phyloP scores from a whole-genome alignment of 2,888 invertebrate genomes.

The Tuberolachnus salignus region DNA sequence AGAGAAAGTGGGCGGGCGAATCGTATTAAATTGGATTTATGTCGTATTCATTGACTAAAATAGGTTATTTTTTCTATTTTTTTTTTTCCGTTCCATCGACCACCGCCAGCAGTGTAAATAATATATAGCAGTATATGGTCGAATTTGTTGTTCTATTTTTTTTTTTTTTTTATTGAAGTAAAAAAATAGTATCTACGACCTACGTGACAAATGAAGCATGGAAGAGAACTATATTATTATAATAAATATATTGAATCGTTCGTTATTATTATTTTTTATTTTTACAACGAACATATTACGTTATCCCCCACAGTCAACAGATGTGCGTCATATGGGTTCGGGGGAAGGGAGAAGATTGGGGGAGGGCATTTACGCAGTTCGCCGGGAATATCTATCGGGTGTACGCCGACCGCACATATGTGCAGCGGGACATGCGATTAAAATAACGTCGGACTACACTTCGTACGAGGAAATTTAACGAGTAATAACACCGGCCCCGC shows the following conservation, averaged over 20 bases:
- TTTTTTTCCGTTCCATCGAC: neutral
- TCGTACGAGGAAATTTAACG: neutral
- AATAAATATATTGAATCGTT: neutral
- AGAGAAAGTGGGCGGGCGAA: neutral
- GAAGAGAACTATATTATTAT: slow-evolving; percentile 9
- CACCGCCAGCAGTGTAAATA: neutral
- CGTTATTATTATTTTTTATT: neutral
- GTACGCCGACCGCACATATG: neutral
- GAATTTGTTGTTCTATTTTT: neutral
- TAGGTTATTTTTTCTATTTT: neutral
- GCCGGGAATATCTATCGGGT: neutral
- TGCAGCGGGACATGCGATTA: neutral
- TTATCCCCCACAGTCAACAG: slow-evolving; percentile 12
- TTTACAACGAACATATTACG: slow-evolving; percentile 12
- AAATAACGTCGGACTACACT: neutral
- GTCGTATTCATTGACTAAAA: no score
- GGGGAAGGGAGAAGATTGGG: neutral
- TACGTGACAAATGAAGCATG: slow-evolving; percentile 32
- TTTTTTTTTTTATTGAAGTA: neutral
- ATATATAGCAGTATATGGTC: neutral
- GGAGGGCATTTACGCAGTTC: neutral
- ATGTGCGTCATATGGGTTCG: slow-evolving; percentile 12
- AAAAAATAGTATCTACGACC: neutral
- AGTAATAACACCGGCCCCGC: neutral
- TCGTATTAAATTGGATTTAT: neutral